Base-by-base conservation (phyloP, 2,888 invertebrate genomes). In the Parnassius smintheus region DNA sequence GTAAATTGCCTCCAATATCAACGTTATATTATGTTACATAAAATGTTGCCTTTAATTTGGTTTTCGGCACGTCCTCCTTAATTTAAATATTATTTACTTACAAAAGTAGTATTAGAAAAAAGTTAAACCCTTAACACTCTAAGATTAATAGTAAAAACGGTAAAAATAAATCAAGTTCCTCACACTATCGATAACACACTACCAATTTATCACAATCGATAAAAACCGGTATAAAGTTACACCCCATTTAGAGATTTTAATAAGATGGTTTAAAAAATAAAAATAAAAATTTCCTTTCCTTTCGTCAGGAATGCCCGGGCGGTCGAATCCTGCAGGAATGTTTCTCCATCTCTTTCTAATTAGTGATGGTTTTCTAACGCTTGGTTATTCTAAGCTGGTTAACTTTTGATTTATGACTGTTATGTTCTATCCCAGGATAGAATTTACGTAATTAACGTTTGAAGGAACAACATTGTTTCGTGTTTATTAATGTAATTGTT, bases 381-480 rank as follows among this genome's bases (percentile, higher is more conserved):
- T 60, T 65, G 65, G 62, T 65, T 66, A 67, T 68, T 74, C 74
- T 66, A 70, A 84, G 85, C 86, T 81, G 79, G 88, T 88, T 88
- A 82, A 69, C 70, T 76, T 61, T 81, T 88, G 89, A 89, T 88
- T 86, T 87, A 89, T 87, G 80, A 72, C 68, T 75, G 70, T 75
- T 82, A 79, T 82, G 77, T 70, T 74, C 65, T 74, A 65, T 68
- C 70, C 67, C 66, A 71, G 73, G 70, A 71, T 76, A 77, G 80
- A 78, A 81, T 82, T 74, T 71, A 75, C 76, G 72, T 76, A 86
- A 85, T 86, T 82, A 85, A 80, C 67, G 65, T 65, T 65, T 69
- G 62, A 65, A 35, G 62, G 68, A 68, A 70, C 65, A 66, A 69
- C 66, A 59, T 68, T 53, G 64, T 67, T 64, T 65, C 50, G 44